Base-by-base conservation (phyloP, 2,888 invertebrate genomes). In the Slavum lentiscoides region DNA sequence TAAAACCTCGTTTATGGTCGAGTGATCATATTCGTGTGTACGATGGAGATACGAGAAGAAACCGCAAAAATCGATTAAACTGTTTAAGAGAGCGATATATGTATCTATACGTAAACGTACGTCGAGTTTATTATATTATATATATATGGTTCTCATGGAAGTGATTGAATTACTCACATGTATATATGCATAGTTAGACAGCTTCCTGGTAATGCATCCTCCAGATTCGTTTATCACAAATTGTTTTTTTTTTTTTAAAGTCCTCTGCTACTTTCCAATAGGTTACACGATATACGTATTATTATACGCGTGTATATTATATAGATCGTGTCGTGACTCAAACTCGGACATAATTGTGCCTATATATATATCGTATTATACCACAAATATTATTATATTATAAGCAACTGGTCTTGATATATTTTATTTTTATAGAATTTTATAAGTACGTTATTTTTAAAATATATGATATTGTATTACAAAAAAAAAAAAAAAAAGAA, bases 51-150 rank as follows among this genome's bases (percentile, higher is more conserved):
- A 30, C 1, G 69, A 37, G 62, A 62, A 72, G 23, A 72, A 80
- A 80, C 80, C 80, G 58, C 80, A 80, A 30, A 70, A 80, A 80
- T 80, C 80, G 80, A 80, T 80, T 80, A 80, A 80, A 72, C 80
- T 80, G 62, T 76, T 76, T 68, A 68, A 75, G 39, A 67, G 23
- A 53, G 11, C 19, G 43, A 39, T 21, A 39, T 21, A n/a, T n/a
- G 37, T 15, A 39, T 19, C 30, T 30, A 30, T 30, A 30, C 17
- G 13, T 58, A 55, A 8, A 23, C 53, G 9, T 74, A 21, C 39
- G 30, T 4, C 30, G 30, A 30, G 4, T 30, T 30, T 30, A n/a
- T n/a, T n/a, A 30, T 30, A 30, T 30, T 30, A 30, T 30, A 30
- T 30, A 30, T n/a, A n/a, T 39, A 23, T 39, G 23, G 59, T 76